Evolutionary conservation across 2,888 invertebrate species (phyloP), one percentile per base, ranked within the genome.

Genomic region (Cremastobaeus sp.): DNA sequence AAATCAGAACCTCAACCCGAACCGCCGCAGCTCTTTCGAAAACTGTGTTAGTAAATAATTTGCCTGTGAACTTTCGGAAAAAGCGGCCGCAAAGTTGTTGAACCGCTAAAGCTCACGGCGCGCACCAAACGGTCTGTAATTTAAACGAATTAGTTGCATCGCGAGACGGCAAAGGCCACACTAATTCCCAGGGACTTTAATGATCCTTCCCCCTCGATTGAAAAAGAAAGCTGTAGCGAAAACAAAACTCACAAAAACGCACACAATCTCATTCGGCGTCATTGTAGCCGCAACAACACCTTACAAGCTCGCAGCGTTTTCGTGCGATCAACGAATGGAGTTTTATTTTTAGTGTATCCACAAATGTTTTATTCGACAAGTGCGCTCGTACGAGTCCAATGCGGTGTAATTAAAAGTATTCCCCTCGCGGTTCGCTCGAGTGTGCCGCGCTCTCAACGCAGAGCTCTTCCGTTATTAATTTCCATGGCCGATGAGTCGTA

Each of bases 381-480:
- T 64, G 50, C 48, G 57, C 64, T 71, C 62, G 70, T 70, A 64
- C 57, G 48, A 41, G 73, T 32, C 62, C 74, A 74, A 74, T 74
- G 74, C 59, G 69, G 65, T 65, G 74, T 74, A 69, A 74, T 74
- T 74, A 74, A 69, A 74, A 74, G 74, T 69, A 64, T 65, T 74
- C 69, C 74, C 70, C 65, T 70, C 45, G 69, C 70, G 65, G 15
- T 66, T 37, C 66, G 69, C 69, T 70, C 48, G 74, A 70, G 74
- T 65, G 69, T 65, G 74, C 74, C 50, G 39, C 65, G 14, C 59
- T 37, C 65, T 65, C 59, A 32, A 52, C 52, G 43, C 41, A 30
- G 55, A 45, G 43, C 59, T 62, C 66, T 74, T 69, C 74, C 74
- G 64, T 74, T 69, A 74, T 74, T 69, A 69, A 74, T 74, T 74